These are phyloP conservation scores for Chaetorhynchus papuensis DNA, from an alignment of 2,113 vertebrate species.

Conservation along the genomic window DNA sequence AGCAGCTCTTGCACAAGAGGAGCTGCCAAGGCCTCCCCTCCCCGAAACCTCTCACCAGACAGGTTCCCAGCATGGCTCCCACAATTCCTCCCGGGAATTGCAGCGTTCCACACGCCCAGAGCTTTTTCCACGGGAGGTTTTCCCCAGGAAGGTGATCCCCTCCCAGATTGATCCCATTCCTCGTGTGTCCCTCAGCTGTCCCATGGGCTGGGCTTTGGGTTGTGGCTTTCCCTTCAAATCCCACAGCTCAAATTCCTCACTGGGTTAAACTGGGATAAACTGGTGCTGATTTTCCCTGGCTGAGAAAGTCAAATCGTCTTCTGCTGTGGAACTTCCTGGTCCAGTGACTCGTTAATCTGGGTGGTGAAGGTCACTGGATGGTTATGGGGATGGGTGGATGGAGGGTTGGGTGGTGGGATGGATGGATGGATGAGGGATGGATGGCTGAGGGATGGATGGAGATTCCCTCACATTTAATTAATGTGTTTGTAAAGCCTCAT, in stretches of 20 bases:
- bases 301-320: not conserved
- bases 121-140: not conserved
- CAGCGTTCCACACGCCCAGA: accelerated
- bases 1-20: not conserved
- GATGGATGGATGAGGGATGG: not conserved
- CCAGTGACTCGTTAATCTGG: accelerated
- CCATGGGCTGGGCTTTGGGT: not conserved
- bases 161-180: not conserved
- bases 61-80: not conserved
- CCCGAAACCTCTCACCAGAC: not conserved
- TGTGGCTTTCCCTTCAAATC: not conserved
- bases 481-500: accelerated
- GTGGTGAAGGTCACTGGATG: accelerated
- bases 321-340: not conserved
- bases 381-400: not conserved
- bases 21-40: not conserved
- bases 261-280: not conserved
- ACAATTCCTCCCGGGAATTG: not conserved
- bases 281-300: accelerated
- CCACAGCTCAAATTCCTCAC: not conserved
- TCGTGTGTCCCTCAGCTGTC: not conserved
- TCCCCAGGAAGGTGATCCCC: accelerated
- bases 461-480: accelerated
- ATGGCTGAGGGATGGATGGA: too few species aligned
- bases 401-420: not conserved